Conservation (phyloP, 2,797 vertebrate genomes). For the Lindbergichthys nudifrons region DNA sequence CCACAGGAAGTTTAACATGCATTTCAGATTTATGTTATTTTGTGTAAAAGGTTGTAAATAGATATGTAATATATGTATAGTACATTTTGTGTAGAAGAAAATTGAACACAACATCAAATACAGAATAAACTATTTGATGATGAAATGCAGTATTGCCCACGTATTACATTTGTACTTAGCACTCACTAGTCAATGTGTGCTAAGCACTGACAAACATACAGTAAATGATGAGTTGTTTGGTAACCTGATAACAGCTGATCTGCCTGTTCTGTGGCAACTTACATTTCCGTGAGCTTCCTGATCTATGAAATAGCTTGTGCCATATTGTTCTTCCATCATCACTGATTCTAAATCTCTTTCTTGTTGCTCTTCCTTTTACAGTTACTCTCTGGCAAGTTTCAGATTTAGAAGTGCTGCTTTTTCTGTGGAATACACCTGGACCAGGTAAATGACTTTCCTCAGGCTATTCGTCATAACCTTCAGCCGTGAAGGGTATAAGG, state of each 20-base stretch:
- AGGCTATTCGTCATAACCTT: background rate
- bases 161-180: background rate
- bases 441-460: background rate
- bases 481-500: background rate
- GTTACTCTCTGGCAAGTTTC: background rate
- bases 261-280: too few relatives aligned
- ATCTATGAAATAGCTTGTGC: background rate
- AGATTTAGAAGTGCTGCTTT: background rate
- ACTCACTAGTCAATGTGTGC: background rate
- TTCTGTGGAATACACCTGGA: background rate
- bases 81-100: background rate
- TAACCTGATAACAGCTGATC: background rate
- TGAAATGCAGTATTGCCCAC: too few relatives aligned
- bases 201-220: background rate
- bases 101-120: background rate
- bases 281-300: background rate
- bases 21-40: background rate
- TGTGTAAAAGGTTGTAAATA: slow-evolving; percentile 34
- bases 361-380: background rate
- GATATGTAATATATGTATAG: too few relatives aligned
- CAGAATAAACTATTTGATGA: slow-evolving; percentile 4
- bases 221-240: background rate
- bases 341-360: background rate
- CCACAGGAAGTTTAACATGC: too few relatives aligned
- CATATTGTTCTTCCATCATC: slow-evolving; percentile 1